Evolutionary conservation across 2,888 invertebrate species (phyloP), one percentile per base, ranked within the genome.

Genomic region (Bursaphelenchus okinawaensis): DNA sequence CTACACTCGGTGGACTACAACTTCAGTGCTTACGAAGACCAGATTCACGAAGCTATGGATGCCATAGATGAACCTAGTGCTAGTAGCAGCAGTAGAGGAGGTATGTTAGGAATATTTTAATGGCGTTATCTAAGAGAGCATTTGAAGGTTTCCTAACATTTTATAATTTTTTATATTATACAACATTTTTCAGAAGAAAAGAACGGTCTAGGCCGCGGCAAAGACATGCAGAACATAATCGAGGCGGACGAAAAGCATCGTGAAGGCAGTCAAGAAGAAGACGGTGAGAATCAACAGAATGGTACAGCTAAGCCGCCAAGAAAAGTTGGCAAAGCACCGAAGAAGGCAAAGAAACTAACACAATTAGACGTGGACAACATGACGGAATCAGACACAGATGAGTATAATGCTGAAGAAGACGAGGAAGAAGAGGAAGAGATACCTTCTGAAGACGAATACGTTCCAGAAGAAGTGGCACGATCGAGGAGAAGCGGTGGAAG

Each of bases 21-120:
- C 66, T 90, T 93, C 75, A 90, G 91, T 82, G 94, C 95, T 84
- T 96, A 91, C 85, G 96, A 96, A 83, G 90, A 93, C 28, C 88
- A 95, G 83, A 95, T 96, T 75, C 63, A 75, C 58, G 73, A 68
- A 26, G 68, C 68, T 19, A 68, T 68, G 63, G 68, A 68, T 20
- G 57, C 61, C n/a, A 70, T 70, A 26, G 68, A 64, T 55, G 60
- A 40, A 40, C 40, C 40, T n/a, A n/a, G 40, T 16, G 12, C 40
- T 2, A 40, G 40, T n/a, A 40, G n/a, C n/a, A 40, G n/a, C n/a
- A 40, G 40, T 4, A 40, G 40, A 40, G 31, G 31, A 29, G 40
- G 40, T 40, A 6, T 16, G 40, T 58, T 62, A 28, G 58, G 59
- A 9, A 72, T 68, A 60, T 28, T 52, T 12, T 52, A 12, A 16